phyloP scores from a whole-genome alignment of 37 sponge, comb jelly and placozoan species.

The Bolinopsis microptera region DNA sequence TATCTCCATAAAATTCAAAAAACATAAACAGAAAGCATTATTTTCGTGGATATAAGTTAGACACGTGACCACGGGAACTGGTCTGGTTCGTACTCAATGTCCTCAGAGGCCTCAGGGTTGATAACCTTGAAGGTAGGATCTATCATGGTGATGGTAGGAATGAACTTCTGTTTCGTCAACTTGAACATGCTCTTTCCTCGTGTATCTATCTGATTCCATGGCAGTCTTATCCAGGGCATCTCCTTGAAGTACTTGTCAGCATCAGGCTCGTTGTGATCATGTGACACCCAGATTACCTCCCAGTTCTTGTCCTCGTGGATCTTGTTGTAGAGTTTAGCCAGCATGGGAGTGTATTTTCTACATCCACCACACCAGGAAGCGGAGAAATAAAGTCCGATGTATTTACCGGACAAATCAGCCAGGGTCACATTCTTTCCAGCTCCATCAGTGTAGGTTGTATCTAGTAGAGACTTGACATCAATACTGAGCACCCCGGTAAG shows the following conservation, averaged over 20 bases:
- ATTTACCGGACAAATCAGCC: not conserved
- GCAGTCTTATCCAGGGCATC: slow-evolving; percentile 26
- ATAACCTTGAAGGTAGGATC: not conserved
- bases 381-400: slow-evolving; percentile 4
- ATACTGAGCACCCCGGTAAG: too few relatives aligned
- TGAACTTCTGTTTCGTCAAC: not conserved
- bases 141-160: not conserved
- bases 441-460: slow-evolving; percentile 36
- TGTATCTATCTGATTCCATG: not conserved
- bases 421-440: slow-evolving; percentile 1
- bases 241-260: not conserved
- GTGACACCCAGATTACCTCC: not conserved
- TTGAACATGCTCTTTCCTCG: not conserved
- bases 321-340: not conserved
- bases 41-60: too few relatives aligned
- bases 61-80: not conserved
- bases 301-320: slow-evolving; percentile 11
- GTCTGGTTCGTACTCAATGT: not conserved
- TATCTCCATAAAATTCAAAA: too few relatives aligned
- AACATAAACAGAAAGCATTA: too few relatives aligned
- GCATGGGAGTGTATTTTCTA: not conserved
- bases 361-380: slow-evolving; percentile 16
- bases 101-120: not conserved
- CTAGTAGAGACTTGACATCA: not conserved
- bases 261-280: not conserved